Evolutionary conservation across 2,113 vertebrate genomes (phyloP).

Genomic region (Xenopus laevis): DNA sequence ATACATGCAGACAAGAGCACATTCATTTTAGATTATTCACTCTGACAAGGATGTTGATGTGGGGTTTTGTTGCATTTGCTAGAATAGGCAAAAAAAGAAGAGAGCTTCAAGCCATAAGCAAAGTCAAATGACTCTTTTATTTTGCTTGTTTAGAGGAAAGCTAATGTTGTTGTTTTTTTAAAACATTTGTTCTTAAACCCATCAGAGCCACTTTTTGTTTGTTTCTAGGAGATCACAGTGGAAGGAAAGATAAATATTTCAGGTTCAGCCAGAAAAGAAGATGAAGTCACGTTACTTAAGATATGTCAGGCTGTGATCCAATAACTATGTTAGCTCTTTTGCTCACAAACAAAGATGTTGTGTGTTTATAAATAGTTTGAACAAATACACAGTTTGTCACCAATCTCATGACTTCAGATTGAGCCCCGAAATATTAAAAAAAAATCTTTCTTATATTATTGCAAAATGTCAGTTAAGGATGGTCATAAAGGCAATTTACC

Average conservation of each 20-base stretch:
- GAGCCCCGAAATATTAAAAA: no score
- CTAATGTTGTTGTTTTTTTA: background rate
- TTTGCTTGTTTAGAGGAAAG: conserved; percentile 40
- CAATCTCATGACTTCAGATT: no score
- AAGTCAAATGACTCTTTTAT: conserved; percentile 55
- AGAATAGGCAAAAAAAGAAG: conserved; percentile 63
- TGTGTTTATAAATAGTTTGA: no score
- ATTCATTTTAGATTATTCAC: conserved; percentile 77
- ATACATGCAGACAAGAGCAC: conserved; percentile 68
- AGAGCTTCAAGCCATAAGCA: conserved; percentile 64
- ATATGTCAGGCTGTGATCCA: conserved; percentile 42
- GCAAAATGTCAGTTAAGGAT: no score
- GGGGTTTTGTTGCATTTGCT: conserved; percentile 61
- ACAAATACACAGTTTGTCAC: no score
- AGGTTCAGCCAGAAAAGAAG: conserved; percentile 47
- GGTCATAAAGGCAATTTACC: no score
- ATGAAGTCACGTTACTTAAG: conserved; percentile 58
- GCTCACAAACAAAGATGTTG: no score
- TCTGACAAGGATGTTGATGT: conserved; percentile 75
- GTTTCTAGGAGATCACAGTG: conserved; percentile 53
- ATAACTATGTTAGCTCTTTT: conserved; percentile 5
- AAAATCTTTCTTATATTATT: no score
- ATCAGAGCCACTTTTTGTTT: no score
- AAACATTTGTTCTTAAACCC: conserved; percentile 35
- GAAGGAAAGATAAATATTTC: conserved; percentile 58